These are phyloP conservation scores for Drosophila prosaltans DNA, from an alignment of 1,140 invertebrate species.

Conservation along the genomic window DNA sequence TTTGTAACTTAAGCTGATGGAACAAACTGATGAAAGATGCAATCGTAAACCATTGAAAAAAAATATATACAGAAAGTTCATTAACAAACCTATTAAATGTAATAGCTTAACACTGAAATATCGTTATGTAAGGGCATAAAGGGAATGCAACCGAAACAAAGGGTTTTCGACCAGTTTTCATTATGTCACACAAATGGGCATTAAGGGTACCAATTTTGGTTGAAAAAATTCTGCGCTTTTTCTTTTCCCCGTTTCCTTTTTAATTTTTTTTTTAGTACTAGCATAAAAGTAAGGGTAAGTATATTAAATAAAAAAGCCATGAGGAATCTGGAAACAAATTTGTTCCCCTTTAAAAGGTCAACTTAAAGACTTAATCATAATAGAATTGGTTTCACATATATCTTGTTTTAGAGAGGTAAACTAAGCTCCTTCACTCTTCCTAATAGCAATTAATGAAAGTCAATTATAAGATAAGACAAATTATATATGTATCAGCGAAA, in stretches of 20 bases:
- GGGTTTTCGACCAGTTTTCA: constrained; percentile 15
- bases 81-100: constrained; percentile 5
- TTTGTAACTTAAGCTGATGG: constrained; percentile 17
- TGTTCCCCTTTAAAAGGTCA: too few species aligned
- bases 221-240: not conserved
- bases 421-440: too few species aligned
- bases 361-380: too few species aligned
- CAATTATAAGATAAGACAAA: too few species aligned
- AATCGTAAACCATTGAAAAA: not conserved
- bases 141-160: constrained; percentile 1
- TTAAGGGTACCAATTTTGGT: not conserved
- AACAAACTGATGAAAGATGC: constrained; percentile 1
- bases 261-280: constrained; percentile 1
- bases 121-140: not conserved
- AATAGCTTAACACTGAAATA: constrained; percentile 3
- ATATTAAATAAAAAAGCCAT: not conserved
- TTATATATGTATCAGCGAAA: too few species aligned
- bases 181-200: constrained; percentile 32
- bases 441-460: too few species aligned
- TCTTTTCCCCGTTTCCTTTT: not conserved
- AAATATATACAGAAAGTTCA: not conserved
- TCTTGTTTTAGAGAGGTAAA: too few species aligned
- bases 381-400: too few species aligned
- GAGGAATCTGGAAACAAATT: not conserved
- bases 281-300: not conserved